A percentile compares a stretch with the other conserved stretches of the same genome.
These are phyloP conservation scores for Typhlomys cinereus DNA, from an alignment of 2,113 vertebrate genomes.

Conservation along the genomic window DNA sequence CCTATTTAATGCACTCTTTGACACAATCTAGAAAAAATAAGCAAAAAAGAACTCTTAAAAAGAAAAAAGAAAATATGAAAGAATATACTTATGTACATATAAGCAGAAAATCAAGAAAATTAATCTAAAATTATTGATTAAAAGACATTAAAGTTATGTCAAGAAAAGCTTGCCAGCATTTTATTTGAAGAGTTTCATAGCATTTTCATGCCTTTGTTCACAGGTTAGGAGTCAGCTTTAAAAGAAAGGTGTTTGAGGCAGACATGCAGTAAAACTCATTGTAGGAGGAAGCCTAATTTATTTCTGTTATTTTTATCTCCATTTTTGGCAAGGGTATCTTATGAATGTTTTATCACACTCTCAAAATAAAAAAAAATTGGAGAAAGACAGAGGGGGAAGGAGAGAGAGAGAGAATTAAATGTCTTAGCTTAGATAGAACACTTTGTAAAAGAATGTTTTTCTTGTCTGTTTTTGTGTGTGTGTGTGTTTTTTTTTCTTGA, in stretches of 20 bases:
- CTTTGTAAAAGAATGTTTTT: background rate
- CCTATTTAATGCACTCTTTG: no score
- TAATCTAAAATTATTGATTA: no score
- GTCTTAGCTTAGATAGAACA: background rate
- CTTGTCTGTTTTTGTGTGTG: no score
- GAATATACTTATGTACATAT: no score
- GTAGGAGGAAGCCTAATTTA: background rate
- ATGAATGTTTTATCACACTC: background rate
- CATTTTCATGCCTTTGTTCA: background rate
- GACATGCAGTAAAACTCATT: background rate
- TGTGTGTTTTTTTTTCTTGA: no score
- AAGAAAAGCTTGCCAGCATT: no score
- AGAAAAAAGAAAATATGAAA: no score
- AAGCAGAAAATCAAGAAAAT: no score
- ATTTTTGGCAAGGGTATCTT: background rate
- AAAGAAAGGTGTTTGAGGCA: background rate
- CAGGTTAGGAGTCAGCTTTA: background rate
- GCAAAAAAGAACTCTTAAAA: no score
- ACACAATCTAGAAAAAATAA: no score
- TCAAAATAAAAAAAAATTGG: no score
- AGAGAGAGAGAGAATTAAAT: background rate
- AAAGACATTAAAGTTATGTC: no score
- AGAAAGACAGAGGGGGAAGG: background rate
- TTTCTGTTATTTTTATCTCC: background rate
- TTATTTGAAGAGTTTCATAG: background rate